Conservation (phyloP, 2,888 invertebrate species). For the Pyrrhia umbra region DNA sequence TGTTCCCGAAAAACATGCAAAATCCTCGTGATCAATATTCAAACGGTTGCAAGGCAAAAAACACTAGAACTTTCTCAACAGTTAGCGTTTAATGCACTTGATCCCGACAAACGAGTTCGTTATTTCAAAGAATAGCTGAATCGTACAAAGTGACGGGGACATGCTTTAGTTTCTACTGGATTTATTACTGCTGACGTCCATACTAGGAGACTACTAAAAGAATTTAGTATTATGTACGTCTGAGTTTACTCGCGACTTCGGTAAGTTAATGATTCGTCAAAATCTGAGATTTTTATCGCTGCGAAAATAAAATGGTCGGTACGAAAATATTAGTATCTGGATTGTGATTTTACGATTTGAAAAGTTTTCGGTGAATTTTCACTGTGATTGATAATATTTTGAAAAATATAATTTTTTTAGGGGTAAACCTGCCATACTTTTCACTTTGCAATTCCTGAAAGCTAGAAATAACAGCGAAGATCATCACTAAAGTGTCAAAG, state of each 20-base stretch:
- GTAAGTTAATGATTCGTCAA: slow-evolving; percentile 46
- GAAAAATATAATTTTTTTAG: too few relatives aligned
- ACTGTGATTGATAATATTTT: too few relatives aligned
- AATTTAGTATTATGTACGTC: slow-evolving; percentile 47
- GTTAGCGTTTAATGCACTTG: slow-evolving; percentile 61
- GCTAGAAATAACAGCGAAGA: too few relatives aligned
- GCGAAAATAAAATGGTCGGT: slow-evolving; percentile 8
- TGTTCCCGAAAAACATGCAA: background rate
- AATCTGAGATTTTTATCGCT: slow-evolving; percentile 18
- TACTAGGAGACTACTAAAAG: slow-evolving; percentile 51
- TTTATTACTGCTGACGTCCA: slow-evolving; percentile 64
- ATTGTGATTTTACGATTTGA: background rate
- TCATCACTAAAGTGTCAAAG: too few relatives aligned
- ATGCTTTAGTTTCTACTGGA: slow-evolving; percentile 61
- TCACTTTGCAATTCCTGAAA: too few relatives aligned
- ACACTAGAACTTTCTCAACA: slow-evolving; percentile 20
- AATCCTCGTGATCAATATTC: slow-evolving; percentile 1
- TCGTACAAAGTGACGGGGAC: slow-evolving; percentile 60
- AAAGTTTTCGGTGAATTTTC: too few relatives aligned
- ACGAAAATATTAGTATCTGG: background rate
- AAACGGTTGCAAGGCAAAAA: slow-evolving; percentile 26
- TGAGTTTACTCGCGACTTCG: slow-evolving; percentile 5
- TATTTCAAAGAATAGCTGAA: slow-evolving; percentile 65
- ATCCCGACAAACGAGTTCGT: slow-evolving; percentile 63
- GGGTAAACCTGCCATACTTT: too few relatives aligned